Evolutionary conservation across 2,113 vertebrate genomes (phyloP).

Genomic region (Otolemur garnettii): DNA sequence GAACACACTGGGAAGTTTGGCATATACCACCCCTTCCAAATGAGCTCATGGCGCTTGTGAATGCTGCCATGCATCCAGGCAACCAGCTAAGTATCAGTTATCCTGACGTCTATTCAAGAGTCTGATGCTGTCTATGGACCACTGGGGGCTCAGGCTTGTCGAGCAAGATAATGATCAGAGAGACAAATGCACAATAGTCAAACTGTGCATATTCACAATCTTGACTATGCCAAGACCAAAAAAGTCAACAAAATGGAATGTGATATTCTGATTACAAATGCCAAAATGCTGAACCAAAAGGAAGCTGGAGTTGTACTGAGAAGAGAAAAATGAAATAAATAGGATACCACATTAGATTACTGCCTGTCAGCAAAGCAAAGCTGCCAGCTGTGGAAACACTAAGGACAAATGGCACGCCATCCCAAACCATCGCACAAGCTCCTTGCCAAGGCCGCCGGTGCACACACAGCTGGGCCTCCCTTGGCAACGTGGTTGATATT

Average conservation of each 20-base stretch:
- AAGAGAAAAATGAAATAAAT: slow-evolving; percentile 53
- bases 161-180: slow-evolving; percentile 22
- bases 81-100: slow-evolving; percentile 9
- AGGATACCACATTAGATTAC: slow-evolving; percentile 39
- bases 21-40: slow-evolving; percentile 24
- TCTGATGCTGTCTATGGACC: neutral
- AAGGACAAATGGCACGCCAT: neutral
- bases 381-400: neutral
- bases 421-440: neutral
- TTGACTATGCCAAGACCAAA: slow-evolving; percentile 46
- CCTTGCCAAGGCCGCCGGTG: slow-evolving; percentile 19
- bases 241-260: slow-evolving; percentile 36
- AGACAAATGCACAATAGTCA: slow-evolving; percentile 37
- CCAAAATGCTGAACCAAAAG: slow-evolving; percentile 37
- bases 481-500: neutral
- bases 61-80: neutral
- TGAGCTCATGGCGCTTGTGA: neutral
- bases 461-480: slow-evolving; percentile 44
- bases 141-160: neutral
- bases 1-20: slow-evolving; percentile 50
- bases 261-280: slow-evolving; percentile 8
- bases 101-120: neutral
- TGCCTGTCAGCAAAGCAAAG: slow-evolving; percentile 36
- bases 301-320: slow-evolving; percentile 8
- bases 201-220: slow-evolving; percentile 26